Conservation (phyloP, 2,113 vertebrate genomes). For the Ammodramus savannarum region DNA sequence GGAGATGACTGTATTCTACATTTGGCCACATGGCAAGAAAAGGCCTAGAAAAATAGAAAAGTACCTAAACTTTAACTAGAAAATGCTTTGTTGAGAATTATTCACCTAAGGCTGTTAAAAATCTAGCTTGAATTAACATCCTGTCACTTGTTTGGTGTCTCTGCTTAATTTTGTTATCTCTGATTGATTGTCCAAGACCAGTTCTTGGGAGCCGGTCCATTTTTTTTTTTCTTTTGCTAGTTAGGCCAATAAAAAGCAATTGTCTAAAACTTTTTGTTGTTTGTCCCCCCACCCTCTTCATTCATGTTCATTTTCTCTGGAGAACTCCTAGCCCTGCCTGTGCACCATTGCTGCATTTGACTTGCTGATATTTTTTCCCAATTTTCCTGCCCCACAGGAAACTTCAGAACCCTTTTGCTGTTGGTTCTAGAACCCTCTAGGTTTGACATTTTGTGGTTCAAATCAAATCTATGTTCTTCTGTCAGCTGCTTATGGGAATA, state of each 20-base stretch:
- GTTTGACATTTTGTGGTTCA: neutral
- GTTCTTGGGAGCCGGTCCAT: neutral
- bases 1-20: neutral
- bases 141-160: neutral
- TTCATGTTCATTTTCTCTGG: neutral
- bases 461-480: neutral
- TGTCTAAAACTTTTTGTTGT: neutral
- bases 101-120: neutral
- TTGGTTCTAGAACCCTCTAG: neutral
- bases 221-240: slow-evolving; percentile 31
- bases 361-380: neutral
- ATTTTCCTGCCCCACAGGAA: rapidly evolving
- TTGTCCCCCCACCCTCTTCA: neutral
- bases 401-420: neutral
- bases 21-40: neutral
- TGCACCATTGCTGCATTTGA: neutral
- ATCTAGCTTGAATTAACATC: slow-evolving; percentile 8
- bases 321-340: neutral
- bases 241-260: neutral
- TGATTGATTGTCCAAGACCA: slow-evolving; percentile 10
- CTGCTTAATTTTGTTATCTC: slow-evolving; percentile 18
- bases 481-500: neutral
- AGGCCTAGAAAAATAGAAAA: neutral
- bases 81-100: neutral
- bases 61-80: neutral